Evolutionary conservation across 2,797 vertebrate genomes (phyloP), one percentile per base, ranked within the genome.

Genomic region (Cuculus canorus): DNA sequence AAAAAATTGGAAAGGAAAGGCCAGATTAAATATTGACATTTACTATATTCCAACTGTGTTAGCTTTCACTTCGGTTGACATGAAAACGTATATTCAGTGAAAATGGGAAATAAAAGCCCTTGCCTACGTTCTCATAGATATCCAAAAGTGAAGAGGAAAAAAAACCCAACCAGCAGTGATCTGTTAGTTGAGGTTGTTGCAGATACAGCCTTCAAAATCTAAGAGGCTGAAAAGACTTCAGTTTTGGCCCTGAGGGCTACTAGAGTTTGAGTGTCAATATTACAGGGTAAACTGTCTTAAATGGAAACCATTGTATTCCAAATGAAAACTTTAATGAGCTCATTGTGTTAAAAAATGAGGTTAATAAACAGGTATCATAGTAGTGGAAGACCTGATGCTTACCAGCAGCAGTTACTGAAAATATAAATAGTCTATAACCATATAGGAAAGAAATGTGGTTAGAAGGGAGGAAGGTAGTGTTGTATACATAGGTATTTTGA

Each of bases 1-100:
- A 78, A 95, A 96, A 92, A 94, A 95, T 71, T 90, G 92, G 88
- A 87, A 96, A 88, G 90, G 94, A 94, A 96, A 95, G 85, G 59
- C 70, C 93, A 92, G 89, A 95, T 97, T 97, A 97, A 97, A 96
- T 97, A 95, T 84, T 96, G 95, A 96, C 93, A 86, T 95, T 96
- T 95, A 83, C 82, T 88, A 27, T 92, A 75, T 85, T 94, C 93
- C 86, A 95, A 77, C 91, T 88, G 80, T 88, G 91, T 94, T 96
- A 90, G 70, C 87, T 96, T 97, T 97, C 88, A 86, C 59, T 94
- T 96, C 92, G 57, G 79, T 88, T 96, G 93, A 94, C 84, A 82
- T 37, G 35, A 90, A 94, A 90, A 90, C 37, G 13, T 95, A 82
- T 91, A 88, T 84, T 88, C 72, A 61, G 41, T 82, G 69, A 72